A percentile compares a stretch with the other conserved stretches of the same genome.
Evolutionary conservation across 2,113 vertebrate species (phyloP).

Genomic region (Ictalurus punctatus): DNA sequence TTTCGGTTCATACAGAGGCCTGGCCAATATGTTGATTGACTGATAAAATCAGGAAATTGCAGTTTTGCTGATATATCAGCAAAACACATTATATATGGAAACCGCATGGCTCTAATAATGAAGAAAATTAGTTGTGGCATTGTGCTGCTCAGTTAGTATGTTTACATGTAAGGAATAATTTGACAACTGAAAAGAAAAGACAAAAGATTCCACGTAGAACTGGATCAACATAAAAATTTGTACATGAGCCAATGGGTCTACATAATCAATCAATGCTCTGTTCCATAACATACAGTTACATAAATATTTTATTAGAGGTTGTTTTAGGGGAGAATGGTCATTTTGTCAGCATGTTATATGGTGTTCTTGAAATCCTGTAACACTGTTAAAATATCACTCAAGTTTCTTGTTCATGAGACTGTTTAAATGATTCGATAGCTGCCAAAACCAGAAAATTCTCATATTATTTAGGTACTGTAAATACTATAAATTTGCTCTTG

Average conservation of each 20-base stretch:
- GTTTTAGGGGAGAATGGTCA: background rate
- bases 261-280: background rate
- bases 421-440: background rate
- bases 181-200: background rate
- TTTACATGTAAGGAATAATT: background rate
- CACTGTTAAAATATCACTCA: background rate
- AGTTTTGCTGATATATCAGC: background rate
- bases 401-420: background rate
- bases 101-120: background rate
- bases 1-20: too few species aligned
- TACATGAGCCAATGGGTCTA: background rate
- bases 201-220: background rate
- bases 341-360: background rate
- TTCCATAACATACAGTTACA: background rate
- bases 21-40: background rate
- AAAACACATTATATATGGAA: background rate
- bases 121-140: too few species aligned
- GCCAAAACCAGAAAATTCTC: background rate
- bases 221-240: background rate
- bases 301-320: background rate
- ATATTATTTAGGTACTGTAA: background rate
- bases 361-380: background rate
- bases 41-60: background rate
- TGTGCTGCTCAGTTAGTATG: background rate
- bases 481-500: background rate